Percentiles rank a stretch among this genome's conserved stretches.
These are phyloP conservation scores for Oscheius sp. DNA, from an alignment of 2,888 invertebrate species.

Conservation along the genomic window DNA sequence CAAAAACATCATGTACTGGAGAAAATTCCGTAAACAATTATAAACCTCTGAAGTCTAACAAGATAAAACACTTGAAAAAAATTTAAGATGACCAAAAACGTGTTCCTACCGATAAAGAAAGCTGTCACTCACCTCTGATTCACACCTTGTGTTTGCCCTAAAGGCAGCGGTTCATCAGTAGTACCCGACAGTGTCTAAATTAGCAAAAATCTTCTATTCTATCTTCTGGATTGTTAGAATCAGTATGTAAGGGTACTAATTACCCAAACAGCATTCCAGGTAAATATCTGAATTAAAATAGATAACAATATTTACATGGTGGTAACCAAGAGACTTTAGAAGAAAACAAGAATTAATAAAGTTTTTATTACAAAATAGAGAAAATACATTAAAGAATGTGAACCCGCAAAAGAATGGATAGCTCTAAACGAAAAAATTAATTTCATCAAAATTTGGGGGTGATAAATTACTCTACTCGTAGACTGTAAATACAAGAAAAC, in stretches of 20 bases:
- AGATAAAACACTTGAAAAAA: background rate
- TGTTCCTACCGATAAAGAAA: background rate
- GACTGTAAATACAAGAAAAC: too few species aligned
- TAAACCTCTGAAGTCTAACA: background rate
- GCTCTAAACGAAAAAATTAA: background rate
- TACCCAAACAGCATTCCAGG: too few species aligned
- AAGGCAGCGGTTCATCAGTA: slow-evolving; percentile 1
- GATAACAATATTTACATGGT: background rate
- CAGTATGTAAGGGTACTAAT: too few species aligned
- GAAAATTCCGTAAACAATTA: background rate
- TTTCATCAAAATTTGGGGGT: background rate
- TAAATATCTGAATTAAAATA: background rate
- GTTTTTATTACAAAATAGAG: background rate
- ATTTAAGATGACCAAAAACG: background rate
- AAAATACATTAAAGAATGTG: background rate
- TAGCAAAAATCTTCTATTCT: too few species aligned
- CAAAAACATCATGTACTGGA: background rate
- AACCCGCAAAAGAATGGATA: background rate
- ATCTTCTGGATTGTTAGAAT: too few species aligned
- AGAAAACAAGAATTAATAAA: background rate
- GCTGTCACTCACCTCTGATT: slow-evolving; percentile 9
- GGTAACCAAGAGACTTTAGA: background rate
- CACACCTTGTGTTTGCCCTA: background rate
- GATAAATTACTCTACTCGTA: background rate
- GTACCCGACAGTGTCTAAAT: background rate